Percentiles rank a stretch among this genome's conserved stretches.
Conservation (phyloP, 35 echinoderm and acorn worm species). For the Apostichopus californicus region DNA sequence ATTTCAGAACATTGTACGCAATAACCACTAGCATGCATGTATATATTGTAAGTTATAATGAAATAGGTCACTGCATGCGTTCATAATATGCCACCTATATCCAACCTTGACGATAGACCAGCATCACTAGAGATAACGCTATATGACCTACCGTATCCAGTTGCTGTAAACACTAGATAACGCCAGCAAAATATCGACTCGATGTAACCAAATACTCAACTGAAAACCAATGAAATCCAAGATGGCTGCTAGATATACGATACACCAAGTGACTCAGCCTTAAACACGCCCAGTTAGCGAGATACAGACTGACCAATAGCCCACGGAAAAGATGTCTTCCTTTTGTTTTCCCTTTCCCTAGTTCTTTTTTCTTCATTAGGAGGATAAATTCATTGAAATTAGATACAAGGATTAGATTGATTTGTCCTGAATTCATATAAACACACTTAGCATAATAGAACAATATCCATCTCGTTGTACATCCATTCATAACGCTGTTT, state of each 20-base stretch:
- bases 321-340: neutral
- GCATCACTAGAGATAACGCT: neutral
- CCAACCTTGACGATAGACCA: neutral
- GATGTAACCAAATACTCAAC: neutral
- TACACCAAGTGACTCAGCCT: constrained; percentile 17
- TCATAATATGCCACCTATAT: neutral
- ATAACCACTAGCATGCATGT: too few species aligned
- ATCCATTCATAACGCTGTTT: neutral
- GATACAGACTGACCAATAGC: constrained; percentile 21
- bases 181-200: neutral
- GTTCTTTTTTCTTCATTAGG: neutral
- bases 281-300: constrained; percentile 1
- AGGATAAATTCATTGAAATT: constrained; percentile 28
- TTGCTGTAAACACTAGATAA: neutral
- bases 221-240: constrained; percentile 1
- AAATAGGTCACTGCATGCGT: neutral
- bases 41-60: neutral
- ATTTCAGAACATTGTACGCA: too few species aligned
- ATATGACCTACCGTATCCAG: neutral
- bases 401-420: constrained; percentile 22
- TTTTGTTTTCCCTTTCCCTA: neutral
- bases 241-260: neutral
- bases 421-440: constrained; percentile 37
- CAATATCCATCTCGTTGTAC: neutral
- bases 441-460: constrained; percentile 36